phyloP scores from a whole-genome alignment of 1,140 invertebrate species.

The Platorchestia sp. region DNA sequence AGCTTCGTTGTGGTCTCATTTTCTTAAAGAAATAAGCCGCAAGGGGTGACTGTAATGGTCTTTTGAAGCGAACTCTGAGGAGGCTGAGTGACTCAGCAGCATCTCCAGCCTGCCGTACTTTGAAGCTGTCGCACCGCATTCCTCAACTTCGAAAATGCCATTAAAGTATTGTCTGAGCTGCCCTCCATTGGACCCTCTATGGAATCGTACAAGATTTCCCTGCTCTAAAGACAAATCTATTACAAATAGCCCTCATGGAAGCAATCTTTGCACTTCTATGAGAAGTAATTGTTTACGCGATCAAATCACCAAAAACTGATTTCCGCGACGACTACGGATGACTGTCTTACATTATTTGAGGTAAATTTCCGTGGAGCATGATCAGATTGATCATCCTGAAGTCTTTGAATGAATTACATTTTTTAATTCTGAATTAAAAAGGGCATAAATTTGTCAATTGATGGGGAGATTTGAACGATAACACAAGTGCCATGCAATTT shows the following conservation, averaged over 20 bases:
- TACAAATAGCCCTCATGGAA: not conserved
- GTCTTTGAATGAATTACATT: not conserved
- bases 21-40: constrained; percentile 55
- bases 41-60: constrained; percentile 47
- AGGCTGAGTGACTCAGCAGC: constrained; percentile 27
- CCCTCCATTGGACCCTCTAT: constrained; percentile 37
- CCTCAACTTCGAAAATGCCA: constrained; percentile 49
- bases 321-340: not conserved
- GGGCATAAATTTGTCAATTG: not conserved
- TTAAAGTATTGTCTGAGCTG: constrained; percentile 33
- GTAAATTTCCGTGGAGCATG: not conserved
- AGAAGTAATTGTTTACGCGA: not conserved
- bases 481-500: not conserved
- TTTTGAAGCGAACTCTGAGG: constrained; percentile 32
- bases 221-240: not conserved
- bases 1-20: constrained; percentile 53
- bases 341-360: not conserved
- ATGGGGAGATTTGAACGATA: not conserved
- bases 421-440: not conserved
- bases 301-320: not conserved
- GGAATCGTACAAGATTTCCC: constrained; percentile 7
- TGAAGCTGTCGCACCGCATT: constrained; percentile 47
- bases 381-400: not conserved
- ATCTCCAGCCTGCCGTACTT: constrained; percentile 19
- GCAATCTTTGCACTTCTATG: not conserved